phyloP scores from a whole-genome alignment of 2,113 vertebrate genomes.

The Nothocercus julius region DNA sequence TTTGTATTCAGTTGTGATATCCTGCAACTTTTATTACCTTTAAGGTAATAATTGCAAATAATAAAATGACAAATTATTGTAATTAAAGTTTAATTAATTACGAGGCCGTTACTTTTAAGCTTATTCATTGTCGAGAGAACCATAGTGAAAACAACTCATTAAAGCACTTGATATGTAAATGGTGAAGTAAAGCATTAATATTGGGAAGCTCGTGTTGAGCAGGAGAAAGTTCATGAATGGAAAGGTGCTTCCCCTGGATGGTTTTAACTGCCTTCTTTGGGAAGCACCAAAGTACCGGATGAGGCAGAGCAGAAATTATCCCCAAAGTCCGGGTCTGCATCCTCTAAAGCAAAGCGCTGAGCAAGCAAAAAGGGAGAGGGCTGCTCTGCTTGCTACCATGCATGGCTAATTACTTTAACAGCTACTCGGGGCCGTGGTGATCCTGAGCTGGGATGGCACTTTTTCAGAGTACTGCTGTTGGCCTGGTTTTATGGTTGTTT shows the following conservation, averaged over 20 bases:
- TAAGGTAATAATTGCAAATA: conserved; percentile 62
- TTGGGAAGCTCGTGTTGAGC: not conserved
- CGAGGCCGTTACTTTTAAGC: conserved; percentile 61
- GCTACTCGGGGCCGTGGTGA: fast-evolving
- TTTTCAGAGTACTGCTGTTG: not conserved
- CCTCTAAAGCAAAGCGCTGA: not conserved
- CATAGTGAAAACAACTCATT: conserved; percentile 64
- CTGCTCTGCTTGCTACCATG: not conserved
- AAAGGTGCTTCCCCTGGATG: not conserved
- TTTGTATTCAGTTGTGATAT: conserved; percentile 65
- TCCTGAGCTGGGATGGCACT: not conserved
- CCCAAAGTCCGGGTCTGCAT: conserved; percentile 10
- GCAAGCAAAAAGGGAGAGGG: not conserved
- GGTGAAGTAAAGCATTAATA: conserved; percentile 25
- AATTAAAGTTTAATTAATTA: conserved; percentile 71
- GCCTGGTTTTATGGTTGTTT: not conserved
- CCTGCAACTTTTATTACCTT: conserved; percentile 62
- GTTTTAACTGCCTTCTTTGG: not conserved
- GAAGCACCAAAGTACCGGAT: not conserved
- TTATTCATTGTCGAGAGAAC: conserved; percentile 55
- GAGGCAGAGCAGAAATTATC: not conserved
- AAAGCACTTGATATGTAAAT: conserved; percentile 62
- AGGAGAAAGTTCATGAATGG: not conserved
- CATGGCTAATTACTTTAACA: not conserved
- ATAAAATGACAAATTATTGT: conserved; percentile 65